Evolutionary conservation across 2,113 vertebrate species (phyloP).

Genomic region (Coptodon bakossiorum): DNA sequence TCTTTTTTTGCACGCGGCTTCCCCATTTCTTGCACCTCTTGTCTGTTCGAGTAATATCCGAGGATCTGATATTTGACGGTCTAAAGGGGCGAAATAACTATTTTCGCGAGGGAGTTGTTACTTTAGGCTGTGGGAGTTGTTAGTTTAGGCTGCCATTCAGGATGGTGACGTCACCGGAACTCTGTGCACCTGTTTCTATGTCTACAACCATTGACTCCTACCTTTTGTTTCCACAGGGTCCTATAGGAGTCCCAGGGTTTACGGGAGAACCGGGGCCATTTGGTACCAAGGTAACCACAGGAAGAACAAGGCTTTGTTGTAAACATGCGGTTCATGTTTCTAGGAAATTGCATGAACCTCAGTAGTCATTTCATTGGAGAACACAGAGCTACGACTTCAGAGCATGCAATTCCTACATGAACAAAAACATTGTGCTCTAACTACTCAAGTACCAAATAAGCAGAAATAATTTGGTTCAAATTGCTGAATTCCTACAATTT

Average conservation of each 20-base stretch:
- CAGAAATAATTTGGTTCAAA: background rate
- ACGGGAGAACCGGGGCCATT: constrained; percentile 48
- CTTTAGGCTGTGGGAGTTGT: no score
- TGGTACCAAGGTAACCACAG: constrained; percentile 57
- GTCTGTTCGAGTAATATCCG: no score
- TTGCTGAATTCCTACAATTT: background rate
- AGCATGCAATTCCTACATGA: background rate
- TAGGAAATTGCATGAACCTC: background rate
- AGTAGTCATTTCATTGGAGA: background rate
- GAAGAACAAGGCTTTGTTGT: background rate
- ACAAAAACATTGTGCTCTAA: background rate
- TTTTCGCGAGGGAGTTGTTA: no score
- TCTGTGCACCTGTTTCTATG: background rate
- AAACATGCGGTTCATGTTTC: background rate
- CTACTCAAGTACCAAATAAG: background rate
- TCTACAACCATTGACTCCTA: background rate
- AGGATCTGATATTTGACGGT: no score
- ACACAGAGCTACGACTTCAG: background rate
- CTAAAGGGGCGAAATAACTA: no score
- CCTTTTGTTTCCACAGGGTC: constrained; percentile 28
- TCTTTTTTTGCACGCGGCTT: no score
- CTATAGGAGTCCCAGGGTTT: constrained; percentile 48
- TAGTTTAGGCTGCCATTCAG: no score
- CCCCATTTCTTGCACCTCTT: no score
- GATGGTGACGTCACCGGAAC: no score